Conservation (phyloP, 2,113 vertebrate species). For the Ranitomeya imitator region DNA sequence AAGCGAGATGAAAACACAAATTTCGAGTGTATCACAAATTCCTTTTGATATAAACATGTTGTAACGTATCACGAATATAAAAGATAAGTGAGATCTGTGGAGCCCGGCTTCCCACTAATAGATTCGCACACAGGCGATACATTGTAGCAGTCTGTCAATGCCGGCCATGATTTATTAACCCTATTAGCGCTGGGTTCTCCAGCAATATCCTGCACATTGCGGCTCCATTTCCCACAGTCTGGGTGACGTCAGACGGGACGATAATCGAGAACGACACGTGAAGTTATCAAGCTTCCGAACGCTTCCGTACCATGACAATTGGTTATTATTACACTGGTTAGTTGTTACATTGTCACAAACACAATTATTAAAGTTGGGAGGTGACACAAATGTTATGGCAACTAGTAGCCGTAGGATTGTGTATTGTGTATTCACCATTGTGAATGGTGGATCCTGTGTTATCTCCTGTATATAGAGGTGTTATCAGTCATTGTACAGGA, state of each 20-base stretch:
- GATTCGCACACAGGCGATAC: constrained; percentile 27
- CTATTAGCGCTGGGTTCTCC: constrained; percentile 11
- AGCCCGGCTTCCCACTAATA: background rate
- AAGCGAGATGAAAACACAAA: constrained; percentile 42
- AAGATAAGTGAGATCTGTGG: constrained; percentile 1
- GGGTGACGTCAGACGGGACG: background rate
- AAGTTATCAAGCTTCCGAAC: too few relatives aligned
- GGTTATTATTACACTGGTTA: too few relatives aligned
- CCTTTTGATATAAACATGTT: constrained; percentile 32
- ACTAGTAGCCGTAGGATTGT: too few relatives aligned
- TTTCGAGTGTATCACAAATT: constrained; percentile 21
- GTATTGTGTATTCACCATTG: too few relatives aligned
- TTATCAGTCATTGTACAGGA: too few relatives aligned
- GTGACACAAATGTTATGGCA: too few relatives aligned
- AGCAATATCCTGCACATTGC: background rate
- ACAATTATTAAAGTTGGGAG: too few relatives aligned
- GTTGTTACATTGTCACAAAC: too few relatives aligned
- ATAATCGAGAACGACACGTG: background rate
- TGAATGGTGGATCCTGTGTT: too few relatives aligned
- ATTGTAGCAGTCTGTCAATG: constrained; percentile 27
- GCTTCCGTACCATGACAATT: too few relatives aligned
- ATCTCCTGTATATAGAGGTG: too few relatives aligned
- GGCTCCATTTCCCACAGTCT: background rate
- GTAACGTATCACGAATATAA: background rate
- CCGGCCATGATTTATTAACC: constrained; percentile 31